These are phyloP conservation scores for Tringa solitaria DNA, from an alignment of 2,113 vertebrate genomes.

Conservation along the genomic window DNA sequence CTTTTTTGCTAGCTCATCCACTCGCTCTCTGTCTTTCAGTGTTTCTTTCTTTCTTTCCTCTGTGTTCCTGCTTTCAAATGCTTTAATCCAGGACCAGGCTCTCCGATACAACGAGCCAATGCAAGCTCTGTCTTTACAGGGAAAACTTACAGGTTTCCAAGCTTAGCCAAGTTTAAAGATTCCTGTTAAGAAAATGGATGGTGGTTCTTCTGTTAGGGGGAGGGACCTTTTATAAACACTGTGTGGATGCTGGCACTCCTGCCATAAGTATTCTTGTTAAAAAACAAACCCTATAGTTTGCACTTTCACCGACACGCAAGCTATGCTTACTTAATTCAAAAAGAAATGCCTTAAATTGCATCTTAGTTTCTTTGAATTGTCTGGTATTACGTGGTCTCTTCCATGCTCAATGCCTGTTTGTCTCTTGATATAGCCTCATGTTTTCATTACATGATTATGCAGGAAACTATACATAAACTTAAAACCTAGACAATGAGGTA, in stretches of 20 bases:
- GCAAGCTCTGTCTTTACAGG: neutral
- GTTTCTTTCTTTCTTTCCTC: neutral
- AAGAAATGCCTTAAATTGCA: neutral
- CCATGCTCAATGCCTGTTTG: neutral
- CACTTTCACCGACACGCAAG: neutral
- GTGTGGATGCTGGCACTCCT: accelerated
- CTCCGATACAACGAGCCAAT: neutral
- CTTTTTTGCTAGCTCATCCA: neutral
- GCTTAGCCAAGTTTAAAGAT: neutral
- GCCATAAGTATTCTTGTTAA: neutral
- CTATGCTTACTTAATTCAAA: neutral
- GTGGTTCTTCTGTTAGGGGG: neutral
- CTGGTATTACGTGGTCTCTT: accelerated
- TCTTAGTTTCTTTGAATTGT: neutral
- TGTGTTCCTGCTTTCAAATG: neutral
- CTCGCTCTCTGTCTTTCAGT: neutral
- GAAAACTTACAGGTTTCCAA: neutral
- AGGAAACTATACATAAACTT: neutral
- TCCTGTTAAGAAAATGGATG: neutral
- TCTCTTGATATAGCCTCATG: neutral
- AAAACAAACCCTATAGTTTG: neutral
- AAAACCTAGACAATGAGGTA: neutral
- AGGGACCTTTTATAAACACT: neutral
- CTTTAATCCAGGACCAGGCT: neutral
- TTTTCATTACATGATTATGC: neutral